Conservation (phyloP, 2,113 vertebrate genomes). For the Accipiter virgatus region DNA sequence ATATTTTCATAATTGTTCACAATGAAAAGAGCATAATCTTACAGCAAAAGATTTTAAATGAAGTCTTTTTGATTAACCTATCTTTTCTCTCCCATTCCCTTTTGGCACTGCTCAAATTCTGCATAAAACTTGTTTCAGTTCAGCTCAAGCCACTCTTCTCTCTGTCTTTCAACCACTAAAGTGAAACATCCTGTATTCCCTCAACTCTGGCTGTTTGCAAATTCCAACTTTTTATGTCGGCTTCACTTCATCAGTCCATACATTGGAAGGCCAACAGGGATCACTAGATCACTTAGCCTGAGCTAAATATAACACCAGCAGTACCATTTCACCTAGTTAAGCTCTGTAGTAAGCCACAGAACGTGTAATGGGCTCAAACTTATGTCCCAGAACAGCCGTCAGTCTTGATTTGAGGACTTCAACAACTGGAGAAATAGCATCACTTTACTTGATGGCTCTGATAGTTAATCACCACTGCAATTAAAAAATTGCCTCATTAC, state of each 20-base stretch:
- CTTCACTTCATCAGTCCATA: constrained; percentile 21
- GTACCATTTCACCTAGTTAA: not conserved
- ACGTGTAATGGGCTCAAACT: not conserved
- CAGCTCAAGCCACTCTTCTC: not conserved
- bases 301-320: not conserved
- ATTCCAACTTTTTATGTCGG: constrained; percentile 5
- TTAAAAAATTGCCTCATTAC: not conserved
- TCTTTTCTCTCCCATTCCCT: not conserved
- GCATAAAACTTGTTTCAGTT: not conserved
- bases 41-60: not conserved
- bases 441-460: not conserved
- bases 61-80: not conserved
- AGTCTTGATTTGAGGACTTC: constrained; percentile 6
- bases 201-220: not conserved
- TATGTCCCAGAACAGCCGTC: not conserved
- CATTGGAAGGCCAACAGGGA: not conserved
- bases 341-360: not conserved
- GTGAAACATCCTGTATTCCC: not conserved
- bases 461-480: not conserved
- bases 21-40: not conserved
- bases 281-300: constrained; percentile 10
- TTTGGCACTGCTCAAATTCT: not conserved
- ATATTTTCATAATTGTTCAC: not conserved
- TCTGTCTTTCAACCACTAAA: not conserved
- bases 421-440: not conserved